Base-by-base conservation (phyloP, 2,888 invertebrate genomes). In the Eretmocerus hayati region DNA sequence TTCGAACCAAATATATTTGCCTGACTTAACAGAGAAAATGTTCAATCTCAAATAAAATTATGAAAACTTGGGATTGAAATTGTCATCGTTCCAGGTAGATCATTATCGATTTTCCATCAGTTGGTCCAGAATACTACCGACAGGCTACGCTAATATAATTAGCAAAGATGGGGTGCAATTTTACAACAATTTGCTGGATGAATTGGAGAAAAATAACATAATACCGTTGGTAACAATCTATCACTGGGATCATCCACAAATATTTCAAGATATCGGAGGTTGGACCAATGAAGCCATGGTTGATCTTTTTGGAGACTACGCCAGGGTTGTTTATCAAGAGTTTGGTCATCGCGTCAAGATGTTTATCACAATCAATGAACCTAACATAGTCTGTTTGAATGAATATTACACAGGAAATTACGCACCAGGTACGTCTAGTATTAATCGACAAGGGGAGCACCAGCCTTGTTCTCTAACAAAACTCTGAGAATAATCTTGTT, bases 331-430 rank as follows among this genome's bases (percentile, higher is more conserved):
- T 13, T 77, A 78, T 53, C 60, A 69, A 39, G 55, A 70, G n/a
- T 77, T 78, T 42, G 79, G 77, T 0, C 66, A 74, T 38, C 66
- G 54, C 61, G 81, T 85, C 11, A 80, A 62, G 64, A 75, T 76
- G 46, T 87, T 87, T 84, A 78, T 85, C 6, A 87, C 88, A 0
- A 78, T 88, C 56, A 90, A 89, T 63, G 89, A 89, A 64, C 87
- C 88, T n/a, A n/a, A n/a, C n/a, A n/a, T n/a, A n/a, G n/a, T n/a
- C n/a, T n/a, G n/a, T n/a, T n/a, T n/a, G n/a, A n/a, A n/a, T n/a
- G n/a, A n/a, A n/a, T n/a, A n/a, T n/a, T n/a, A n/a, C n/a, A n/a
- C n/a, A n/a, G n/a, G n/a, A n/a, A n/a, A n/a, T n/a, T n/a, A n/a
- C n/a, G n/a, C n/a, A n/a, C n/a, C n/a, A n/a, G n/a, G n/a, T n/a